Base-by-base conservation (phyloP, 2,797 vertebrate genomes). In the Betta splendens region DNA sequence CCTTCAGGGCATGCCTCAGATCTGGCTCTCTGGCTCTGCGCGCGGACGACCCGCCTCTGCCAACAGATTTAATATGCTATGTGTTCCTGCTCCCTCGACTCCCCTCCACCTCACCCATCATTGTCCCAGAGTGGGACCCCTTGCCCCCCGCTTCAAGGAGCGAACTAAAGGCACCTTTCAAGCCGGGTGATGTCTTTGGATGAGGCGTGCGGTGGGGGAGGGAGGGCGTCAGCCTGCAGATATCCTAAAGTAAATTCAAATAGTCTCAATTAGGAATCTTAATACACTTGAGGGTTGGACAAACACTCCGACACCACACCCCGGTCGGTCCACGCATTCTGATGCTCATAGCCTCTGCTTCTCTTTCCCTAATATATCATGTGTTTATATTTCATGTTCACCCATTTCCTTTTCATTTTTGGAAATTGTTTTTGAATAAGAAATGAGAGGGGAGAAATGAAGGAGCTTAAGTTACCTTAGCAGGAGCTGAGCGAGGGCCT, bases 1-100 rank as follows among this genome's bases (percentile, higher is more conserved):
- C 95, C 96, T 98, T 96, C 94, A 97, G 97, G 97, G 95, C 95
- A 98, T 95, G 93, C 94, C 94, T 99, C 95, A 97, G 96, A 98
- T 99, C 96, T 97, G 87, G 85, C 88, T 89, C 85, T 71, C 85
- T 84, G 83, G 81, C 83, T 85, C 86, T 87, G 80, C 67, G 66
- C 33, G 78, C 77, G 82, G 83, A 89, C 81, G 73, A 76, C 75
- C 82, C 71, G 69, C 90, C 92, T 94, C 94, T 92, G 93, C 93
- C 92, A 92, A 92, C 92, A 92, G 93, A 96, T 97, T 98, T 96
- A 96, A 95, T 96, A 96, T 97, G 95, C 94, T 95, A 94, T 95
- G 94, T 98, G 94, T 95, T 96, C 93, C 93, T 93, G 90, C 91
- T 93, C 91, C 78, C 81, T 92, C 91, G 81, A 83, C 88, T 92